Conservation (phyloP, 1,140 invertebrate species). For the Fopius arisanus region DNA sequence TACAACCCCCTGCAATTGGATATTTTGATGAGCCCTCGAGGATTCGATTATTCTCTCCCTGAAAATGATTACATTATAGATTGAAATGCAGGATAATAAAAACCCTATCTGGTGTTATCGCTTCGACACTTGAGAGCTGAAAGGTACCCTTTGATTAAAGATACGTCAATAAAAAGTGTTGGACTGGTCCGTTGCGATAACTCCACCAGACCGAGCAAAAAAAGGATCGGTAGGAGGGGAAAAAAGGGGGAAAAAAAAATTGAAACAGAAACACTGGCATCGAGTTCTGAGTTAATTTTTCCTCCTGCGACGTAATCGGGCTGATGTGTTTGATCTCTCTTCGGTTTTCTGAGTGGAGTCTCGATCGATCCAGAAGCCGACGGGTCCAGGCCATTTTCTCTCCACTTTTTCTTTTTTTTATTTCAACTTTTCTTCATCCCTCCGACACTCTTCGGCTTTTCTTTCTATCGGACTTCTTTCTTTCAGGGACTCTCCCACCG, state of each 20-base stretch:
- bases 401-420: background rate
- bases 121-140: background rate
- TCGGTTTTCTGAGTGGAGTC: conserved; percentile 3
- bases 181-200: conserved; percentile 6
- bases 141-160: conserved; percentile 19
- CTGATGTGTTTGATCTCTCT: conserved; percentile 31
- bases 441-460: background rate
- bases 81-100: background rate
- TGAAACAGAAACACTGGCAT: conserved; percentile 13
- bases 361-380: conserved; percentile 22
- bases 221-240: background rate
- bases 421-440: conserved; percentile 4
- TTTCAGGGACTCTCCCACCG: background rate
- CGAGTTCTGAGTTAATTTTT: conserved; percentile 29
- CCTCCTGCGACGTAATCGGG: conserved; percentile 24
- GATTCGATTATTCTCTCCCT: background rate
- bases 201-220: background rate
- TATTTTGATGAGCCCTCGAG: background rate
- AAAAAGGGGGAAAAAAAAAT: conserved; percentile 1
- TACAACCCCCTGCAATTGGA: background rate
- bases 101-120: background rate
- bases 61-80: background rate
- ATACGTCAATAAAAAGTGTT: conserved; percentile 24
- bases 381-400: conserved; percentile 2
- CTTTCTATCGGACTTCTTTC: background rate